Percentiles rank a stretch among this genome's conserved stretches.
These are phyloP conservation scores for Ptiloglossa arizonensis DNA, from an alignment of 1,140 invertebrate genomes.

Conservation along the genomic window DNA sequence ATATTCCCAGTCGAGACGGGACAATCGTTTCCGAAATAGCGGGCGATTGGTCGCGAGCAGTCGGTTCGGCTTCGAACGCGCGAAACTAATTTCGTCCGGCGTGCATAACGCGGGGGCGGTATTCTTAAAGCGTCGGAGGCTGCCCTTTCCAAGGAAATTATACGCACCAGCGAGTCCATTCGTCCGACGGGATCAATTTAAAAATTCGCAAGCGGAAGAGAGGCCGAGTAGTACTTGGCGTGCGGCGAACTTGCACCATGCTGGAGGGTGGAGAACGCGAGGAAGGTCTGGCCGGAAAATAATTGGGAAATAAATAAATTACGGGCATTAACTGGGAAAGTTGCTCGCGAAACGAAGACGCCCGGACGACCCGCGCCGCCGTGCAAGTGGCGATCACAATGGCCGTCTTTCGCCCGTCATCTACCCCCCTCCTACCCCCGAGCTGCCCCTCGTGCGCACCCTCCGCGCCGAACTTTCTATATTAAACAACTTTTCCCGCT, in stretches of 20 bases:
- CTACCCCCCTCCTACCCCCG: too few species aligned
- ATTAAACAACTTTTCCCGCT: slow-evolving; percentile 73
- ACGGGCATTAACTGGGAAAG: slow-evolving; percentile 66
- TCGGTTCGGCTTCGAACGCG: too few species aligned
- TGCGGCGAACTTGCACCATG: background rate
- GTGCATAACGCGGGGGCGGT: background rate
- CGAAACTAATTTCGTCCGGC: background rate
- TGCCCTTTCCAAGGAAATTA: slow-evolving; percentile 23
- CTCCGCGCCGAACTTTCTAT: slow-evolving; percentile 68
- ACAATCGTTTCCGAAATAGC: background rate
- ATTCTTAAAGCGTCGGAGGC: background rate
- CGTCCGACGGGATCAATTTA: slow-evolving; percentile 28
- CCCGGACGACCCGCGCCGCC: background rate
- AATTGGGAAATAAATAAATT: slow-evolving; percentile 75
- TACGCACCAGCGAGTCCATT: slow-evolving; percentile 19
- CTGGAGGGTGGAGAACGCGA: too few species aligned
- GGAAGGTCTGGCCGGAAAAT: slow-evolving; percentile 43
- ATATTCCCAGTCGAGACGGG: too few species aligned
- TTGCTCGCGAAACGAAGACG: slow-evolving; percentile 50
- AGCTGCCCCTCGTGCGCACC: too few species aligned
- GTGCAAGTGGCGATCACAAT: slow-evolving; percentile 67
- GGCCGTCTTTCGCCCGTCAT: slow-evolving; percentile 43
- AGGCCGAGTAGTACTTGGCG: slow-evolving; percentile 13
- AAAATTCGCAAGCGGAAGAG: slow-evolving; percentile 13
- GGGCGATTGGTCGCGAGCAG: background rate